Conservation (phyloP, 2,888 invertebrate species). For the Augochlorella aurata region DNA sequence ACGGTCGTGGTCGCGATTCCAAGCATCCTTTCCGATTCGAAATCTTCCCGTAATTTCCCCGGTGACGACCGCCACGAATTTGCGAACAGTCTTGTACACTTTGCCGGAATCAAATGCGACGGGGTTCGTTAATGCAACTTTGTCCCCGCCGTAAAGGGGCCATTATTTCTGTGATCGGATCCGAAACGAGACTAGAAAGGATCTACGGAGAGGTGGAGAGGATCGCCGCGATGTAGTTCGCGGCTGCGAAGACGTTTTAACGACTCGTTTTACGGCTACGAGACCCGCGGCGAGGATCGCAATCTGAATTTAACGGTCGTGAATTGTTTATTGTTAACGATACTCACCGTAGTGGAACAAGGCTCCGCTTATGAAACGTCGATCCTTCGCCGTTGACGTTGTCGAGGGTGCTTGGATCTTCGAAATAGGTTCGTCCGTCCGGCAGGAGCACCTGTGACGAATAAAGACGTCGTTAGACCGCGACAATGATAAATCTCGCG, state of each 20-base stretch:
- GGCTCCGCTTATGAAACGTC: not conserved
- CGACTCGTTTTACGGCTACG: not conserved
- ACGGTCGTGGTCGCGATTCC: no score
- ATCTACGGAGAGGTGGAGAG: not conserved
- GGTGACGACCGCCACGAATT: no score
- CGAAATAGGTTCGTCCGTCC: not conserved
- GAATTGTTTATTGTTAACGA: conserved; percentile 7
- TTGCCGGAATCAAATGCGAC: no score
- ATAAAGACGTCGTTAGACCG: not conserved
- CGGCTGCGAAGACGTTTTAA: conserved; percentile 6
- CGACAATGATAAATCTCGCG: not conserved
- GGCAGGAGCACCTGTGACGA: not conserved
- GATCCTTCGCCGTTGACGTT: not conserved
- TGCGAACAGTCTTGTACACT: no score
- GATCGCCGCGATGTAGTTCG: not conserved
- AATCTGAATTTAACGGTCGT: not conserved
- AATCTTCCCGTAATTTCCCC: no score
- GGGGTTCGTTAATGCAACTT: not conserved
- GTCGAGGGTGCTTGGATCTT: not conserved
- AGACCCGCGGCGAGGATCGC: not conserved
- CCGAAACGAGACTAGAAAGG: not conserved
- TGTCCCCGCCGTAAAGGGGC: not conserved
- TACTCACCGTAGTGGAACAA: not conserved
- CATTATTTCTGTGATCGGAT: not conserved
- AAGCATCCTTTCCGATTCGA: no score